Percentiles rank a stretch among this genome's conserved stretches.
Evolutionary conservation across 2,113 vertebrate genomes (phyloP).

Genomic region (Tyto alba): DNA sequence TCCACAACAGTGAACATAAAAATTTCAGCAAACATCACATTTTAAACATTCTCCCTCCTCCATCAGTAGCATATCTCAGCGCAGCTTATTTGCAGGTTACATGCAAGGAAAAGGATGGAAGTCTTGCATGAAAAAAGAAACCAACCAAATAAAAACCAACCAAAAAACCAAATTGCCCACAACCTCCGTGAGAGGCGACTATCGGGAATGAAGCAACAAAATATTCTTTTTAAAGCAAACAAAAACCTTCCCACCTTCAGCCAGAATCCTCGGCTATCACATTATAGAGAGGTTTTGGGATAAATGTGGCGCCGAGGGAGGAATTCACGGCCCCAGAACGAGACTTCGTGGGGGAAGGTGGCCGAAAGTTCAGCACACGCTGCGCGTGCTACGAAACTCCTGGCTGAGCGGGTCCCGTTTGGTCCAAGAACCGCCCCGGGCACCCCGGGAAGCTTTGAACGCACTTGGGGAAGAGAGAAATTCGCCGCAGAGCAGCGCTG

Average conservation of each 20-base stretch:
- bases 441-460: rapidly evolving
- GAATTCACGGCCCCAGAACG: background rate
- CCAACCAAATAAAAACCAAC: background rate
- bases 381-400: background rate
- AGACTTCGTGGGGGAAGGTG: background rate
- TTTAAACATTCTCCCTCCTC: background rate
- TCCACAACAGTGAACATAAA: background rate
- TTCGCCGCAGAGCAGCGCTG: background rate
- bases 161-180: background rate
- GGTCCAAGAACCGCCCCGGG: background rate
- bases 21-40: background rate
- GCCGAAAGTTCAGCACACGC: background rate
- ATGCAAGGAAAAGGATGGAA: background rate
- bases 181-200: background rate
- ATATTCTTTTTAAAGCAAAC: background rate
- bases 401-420: background rate
- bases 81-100: background rate
- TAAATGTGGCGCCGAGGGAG: background rate
- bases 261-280: background rate
- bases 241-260: background rate
- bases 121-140: background rate
- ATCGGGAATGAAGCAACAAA: background rate
- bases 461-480: background rate
- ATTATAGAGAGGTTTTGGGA: rapidly evolving
- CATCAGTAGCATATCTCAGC: rapidly evolving